A percentile compares a stretch with the other conserved stretches of the same genome.
phyloP scores from a whole-genome alignment of 2,113 vertebrate species.

The Chauna torquata region DNA sequence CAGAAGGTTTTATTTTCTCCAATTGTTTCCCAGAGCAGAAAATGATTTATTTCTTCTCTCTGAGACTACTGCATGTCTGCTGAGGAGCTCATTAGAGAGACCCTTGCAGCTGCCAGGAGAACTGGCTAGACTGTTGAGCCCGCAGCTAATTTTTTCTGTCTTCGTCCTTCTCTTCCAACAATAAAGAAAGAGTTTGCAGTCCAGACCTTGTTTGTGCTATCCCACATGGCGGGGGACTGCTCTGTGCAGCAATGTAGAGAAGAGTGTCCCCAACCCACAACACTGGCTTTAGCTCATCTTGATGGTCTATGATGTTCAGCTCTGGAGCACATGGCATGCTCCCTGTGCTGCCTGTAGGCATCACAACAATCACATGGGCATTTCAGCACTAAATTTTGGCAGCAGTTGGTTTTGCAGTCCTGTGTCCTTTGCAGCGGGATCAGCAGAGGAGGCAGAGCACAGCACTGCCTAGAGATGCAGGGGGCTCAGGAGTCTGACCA shows the following conservation, averaged over 20 bases:
- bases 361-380: background rate
- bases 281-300: background rate
- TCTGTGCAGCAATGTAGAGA: background rate
- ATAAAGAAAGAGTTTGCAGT: background rate
- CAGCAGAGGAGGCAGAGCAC: background rate
- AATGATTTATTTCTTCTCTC: background rate
- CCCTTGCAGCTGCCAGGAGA: background rate
- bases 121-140: background rate
- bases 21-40: background rate
- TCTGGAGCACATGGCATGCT: background rate
- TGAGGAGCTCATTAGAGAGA: background rate
- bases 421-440: background rate
- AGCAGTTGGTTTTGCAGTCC: background rate
- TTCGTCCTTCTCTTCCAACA: background rate
- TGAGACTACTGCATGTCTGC: background rate
- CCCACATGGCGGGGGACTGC: background rate
- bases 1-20: background rate
- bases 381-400: background rate
- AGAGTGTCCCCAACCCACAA: background rate
- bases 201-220: background rate
- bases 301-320: background rate
- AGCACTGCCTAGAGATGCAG: background rate
- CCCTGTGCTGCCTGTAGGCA: background rate
- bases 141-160: background rate
- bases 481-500: background rate